Base-by-base conservation (phyloP, 2,888 invertebrate genomes). In the Parelbella ahira region DNA sequence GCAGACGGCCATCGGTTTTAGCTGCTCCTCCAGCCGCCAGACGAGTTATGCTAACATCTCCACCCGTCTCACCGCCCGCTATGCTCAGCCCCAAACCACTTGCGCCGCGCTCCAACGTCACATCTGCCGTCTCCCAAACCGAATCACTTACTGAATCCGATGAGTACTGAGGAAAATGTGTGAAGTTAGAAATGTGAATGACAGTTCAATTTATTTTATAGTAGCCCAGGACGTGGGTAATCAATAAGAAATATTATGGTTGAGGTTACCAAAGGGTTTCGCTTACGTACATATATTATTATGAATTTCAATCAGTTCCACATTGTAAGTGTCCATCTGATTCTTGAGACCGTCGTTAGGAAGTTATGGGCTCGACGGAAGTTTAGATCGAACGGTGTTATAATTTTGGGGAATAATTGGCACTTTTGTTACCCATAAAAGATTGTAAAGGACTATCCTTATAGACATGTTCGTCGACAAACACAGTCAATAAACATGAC, bases 81-180 rank as follows among this genome's bases (percentile, higher is more conserved):
- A 99, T 99, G 71, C 97, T 98, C 80, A 99, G 97, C 4, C 98
- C 98, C 53, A 99, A 91, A 3, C 99, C 99, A 33, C 95, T 93
- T 37, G 92, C 91, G 30, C 92, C 92, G 56, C 98, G 90, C 81
- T 97, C 97, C 78, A 98, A 86, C 45, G 93, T 91, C 65, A 98
- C 97, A 77, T 97, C 96, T 79, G 96, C 94, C 74, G 94, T 96
- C 75, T 96, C 94, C 96, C 97, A 98, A 51, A 93, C 93, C 56
- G 94, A 93, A 63, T 94, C 94, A 54, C 58, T 76, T 55, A 87
- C 86, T 8, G 77, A 68, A 45, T 84, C 84, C 29, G 75, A 63
- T 44, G 74, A 59, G 52, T 68, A 72, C 81, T 82, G 71, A 37
- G 46, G 13, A 32, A n/a, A n/a, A n/a, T n/a, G n/a, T n/a, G n/a